Percentiles rank a stretch among this genome's conserved stretches.
phyloP scores from a whole-genome alignment of 2,888 invertebrate genomes.

The Tinea pellionella region DNA sequence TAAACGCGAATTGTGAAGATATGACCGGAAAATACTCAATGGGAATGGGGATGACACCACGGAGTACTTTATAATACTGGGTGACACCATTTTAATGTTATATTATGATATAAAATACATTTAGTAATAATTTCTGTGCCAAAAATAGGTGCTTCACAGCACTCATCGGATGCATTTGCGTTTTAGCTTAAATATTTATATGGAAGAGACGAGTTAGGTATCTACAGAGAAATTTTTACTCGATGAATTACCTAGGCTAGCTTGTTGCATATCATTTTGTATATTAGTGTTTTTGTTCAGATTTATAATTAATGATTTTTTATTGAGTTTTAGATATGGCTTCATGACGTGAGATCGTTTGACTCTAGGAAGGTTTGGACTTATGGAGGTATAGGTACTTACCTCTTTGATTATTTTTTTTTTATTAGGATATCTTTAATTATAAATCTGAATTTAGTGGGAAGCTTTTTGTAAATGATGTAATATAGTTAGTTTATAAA shows the following conservation, averaged over 20 bases:
- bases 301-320: background rate
- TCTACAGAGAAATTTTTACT: background rate
- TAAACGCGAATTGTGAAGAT: background rate
- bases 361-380: too few relatives aligned
- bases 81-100: background rate
- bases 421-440: background rate
- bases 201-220: background rate
- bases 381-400: too few relatives aligned
- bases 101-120: background rate
- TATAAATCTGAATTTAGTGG: constrained; percentile 19
- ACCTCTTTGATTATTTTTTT: too few relatives aligned
- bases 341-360: too few relatives aligned
- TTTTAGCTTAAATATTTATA: constrained; percentile 10
- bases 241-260: constrained; percentile 27
- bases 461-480: constrained; percentile 66
- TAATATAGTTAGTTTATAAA: constrained; percentile 36
- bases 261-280: constrained; percentile 65
- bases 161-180: constrained; percentile 15
- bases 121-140: constrained; percentile 17
- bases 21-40: background rate
- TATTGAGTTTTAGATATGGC: background rate
- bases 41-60: background rate
- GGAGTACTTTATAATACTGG: too few relatives aligned
- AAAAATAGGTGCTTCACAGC: constrained; percentile 18
- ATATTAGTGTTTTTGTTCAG: constrained; percentile 16